These are phyloP conservation scores for Hirtodrosophila trivittata DNA, from an alignment of 2,888 invertebrate species.

Conservation along the genomic window DNA sequence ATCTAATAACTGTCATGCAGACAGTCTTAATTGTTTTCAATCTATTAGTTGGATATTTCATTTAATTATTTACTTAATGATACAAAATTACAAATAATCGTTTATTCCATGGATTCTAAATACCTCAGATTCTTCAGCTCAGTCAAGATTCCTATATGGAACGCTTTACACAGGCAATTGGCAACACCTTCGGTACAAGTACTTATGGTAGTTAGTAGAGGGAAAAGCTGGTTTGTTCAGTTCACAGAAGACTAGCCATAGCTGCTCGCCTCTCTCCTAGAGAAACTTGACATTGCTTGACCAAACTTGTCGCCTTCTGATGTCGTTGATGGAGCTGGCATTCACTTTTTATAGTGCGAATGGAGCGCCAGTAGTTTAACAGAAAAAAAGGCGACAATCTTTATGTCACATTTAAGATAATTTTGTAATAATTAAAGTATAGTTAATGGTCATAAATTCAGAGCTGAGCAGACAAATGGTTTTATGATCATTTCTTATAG, in stretches of 20 bases:
- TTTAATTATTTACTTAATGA: too few relatives aligned
- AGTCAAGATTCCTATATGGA: conserved; percentile 10
- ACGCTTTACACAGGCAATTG: conserved; percentile 17
- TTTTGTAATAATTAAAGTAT: conserved; percentile 46
- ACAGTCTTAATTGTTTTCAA: too few relatives aligned
- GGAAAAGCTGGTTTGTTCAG: conserved; percentile 31
- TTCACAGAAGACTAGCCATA: conserved; percentile 5
- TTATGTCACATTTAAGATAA: conserved; percentile 46
- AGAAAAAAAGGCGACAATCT: conserved; percentile 35
- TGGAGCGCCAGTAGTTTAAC: conserved; percentile 28
- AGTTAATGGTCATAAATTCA: conserved; percentile 44
- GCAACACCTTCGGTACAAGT: conserved; percentile 10
- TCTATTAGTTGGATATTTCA: too few relatives aligned
- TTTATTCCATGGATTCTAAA: too few relatives aligned
- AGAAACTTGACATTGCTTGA: conserved; percentile 73
- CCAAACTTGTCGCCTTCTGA: conserved; percentile 39
- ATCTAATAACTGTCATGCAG: too few relatives aligned
- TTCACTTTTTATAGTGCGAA: conserved; percentile 61
- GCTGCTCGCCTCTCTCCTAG: conserved; percentile 17
- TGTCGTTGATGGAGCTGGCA: conserved; percentile 39
- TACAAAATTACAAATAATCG: too few relatives aligned
- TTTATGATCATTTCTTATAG: too few relatives aligned
- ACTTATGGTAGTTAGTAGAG: too few relatives aligned
- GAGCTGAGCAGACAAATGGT: conserved; percentile 8
- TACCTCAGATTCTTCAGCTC: too few relatives aligned